Evolutionary conservation across 2,888 invertebrate species (phyloP), one percentile per base, ranked within the genome.

Genomic region (Epirrita christyi): DNA sequence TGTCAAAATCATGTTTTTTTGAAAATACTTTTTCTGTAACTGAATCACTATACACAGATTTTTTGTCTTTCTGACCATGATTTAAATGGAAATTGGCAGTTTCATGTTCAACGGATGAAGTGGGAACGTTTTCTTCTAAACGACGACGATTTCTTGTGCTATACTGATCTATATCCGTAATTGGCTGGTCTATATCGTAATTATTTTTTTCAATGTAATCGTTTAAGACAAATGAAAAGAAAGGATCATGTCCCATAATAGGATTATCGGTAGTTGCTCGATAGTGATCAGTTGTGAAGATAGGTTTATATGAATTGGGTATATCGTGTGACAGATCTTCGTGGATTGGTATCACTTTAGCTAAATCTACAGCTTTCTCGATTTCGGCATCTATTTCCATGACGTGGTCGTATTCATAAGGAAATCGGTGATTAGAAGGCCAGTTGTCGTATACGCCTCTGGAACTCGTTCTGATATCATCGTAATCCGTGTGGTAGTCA

Each of bases 181-280:
- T 43, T 34, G 65, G 42, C 4, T 55, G 54, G 37, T 71, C 70
- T 14, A 75, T 67, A 51, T 85, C 81, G 57, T 84, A 83, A 21
- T 84, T 21, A 21, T 21, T 21, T 21, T 2, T 21, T 21, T 87
- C 83, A 55, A 70, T 82, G 66, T 88, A 86, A 68, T 89, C 86
- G 53, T 83, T 84, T 9, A 89, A 63, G 32, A 84, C 78, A 62
- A 78, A 86, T 0, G 88, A 86, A 54, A 87, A 81, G 62, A 88
- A 88, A 1, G 88, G 86, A 52, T 76, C 76, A 54, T 88, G 74
- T 8, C 81, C 86, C 43, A 54, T 65, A 34, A 83, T 71, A 4
- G 88, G 88, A 63, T 85, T 86, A 45, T 85, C 81, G 7, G 75
- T 68, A n/a, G 37, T 61, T 32, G 42, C 50, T 36, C 6, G 15